Conservation (phyloP, 2,888 invertebrate genomes). For the Iphiclides podalirius region DNA sequence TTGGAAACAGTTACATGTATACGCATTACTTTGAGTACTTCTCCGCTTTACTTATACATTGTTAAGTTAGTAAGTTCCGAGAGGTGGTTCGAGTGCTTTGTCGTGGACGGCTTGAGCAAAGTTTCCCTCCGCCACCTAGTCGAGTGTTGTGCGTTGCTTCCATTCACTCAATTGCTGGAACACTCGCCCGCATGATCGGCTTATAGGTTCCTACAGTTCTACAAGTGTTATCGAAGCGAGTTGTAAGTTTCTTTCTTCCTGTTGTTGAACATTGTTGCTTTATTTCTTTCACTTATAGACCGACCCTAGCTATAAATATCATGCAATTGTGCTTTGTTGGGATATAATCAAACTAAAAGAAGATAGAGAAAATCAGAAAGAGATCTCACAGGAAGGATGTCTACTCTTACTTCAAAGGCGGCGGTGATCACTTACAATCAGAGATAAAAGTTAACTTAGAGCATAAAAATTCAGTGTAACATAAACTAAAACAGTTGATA, state of each 20-base stretch:
- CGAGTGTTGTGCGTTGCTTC: constrained; percentile 56
- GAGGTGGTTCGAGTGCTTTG: constrained; percentile 48
- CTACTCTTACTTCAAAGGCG: no score
- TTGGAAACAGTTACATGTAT: no score
- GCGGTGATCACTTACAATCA: no score
- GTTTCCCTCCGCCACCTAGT: constrained; percentile 48
- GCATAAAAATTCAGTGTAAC: no score
- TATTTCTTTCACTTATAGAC: background rate
- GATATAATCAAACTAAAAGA: no score
- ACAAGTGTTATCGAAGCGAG: constrained; percentile 62
- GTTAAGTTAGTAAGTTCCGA: constrained; percentile 30
- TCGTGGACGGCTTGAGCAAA: constrained; percentile 52
- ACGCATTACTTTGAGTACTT: constrained; percentile 8
- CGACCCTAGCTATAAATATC: no score
- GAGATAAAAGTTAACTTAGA: no score
- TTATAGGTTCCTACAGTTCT: constrained; percentile 65
- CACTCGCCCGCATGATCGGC: constrained; percentile 68
- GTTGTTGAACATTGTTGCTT: constrained; percentile 51
- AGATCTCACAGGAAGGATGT: no score
- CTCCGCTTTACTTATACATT: constrained; percentile 25
- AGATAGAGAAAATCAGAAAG: no score
- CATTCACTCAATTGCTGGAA: constrained; percentile 60
- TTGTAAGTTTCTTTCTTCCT: constrained; percentile 51
- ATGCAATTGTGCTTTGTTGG: no score
- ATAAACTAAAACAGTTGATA: no score